Conservation (phyloP, 2,113 vertebrate genomes). For the Chloroceryle aenea region DNA sequence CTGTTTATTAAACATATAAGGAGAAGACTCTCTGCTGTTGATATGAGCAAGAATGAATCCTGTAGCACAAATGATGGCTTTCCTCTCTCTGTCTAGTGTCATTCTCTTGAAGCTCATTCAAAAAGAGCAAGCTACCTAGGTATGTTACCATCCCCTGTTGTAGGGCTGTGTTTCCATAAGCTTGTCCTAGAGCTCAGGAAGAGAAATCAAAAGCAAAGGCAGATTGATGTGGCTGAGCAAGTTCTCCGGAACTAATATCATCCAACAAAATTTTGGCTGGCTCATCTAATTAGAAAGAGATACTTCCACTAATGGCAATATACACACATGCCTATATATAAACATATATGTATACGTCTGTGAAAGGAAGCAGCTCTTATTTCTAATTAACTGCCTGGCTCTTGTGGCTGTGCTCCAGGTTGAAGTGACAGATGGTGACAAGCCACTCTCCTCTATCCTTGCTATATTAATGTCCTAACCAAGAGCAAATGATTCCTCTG, state of each 20-base stretch:
- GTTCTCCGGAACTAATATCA: neutral
- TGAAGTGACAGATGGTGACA: conserved; percentile 45
- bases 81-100: neutral
- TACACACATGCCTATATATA: neutral
- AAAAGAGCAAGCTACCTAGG: neutral
- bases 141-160: neutral
- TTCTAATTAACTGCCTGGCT: conserved; percentile 55
- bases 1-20: accelerated
- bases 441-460: neutral
- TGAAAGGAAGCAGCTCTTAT: conserved; percentile 24
- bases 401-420: conserved; percentile 36
- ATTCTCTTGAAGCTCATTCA: neutral
- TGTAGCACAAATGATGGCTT: neutral
- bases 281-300: neutral
- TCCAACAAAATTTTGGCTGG: neutral
- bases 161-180: neutral
- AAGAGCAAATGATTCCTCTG: neutral
- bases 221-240: neutral
- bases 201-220: neutral
- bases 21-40: neutral
- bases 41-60: neutral
- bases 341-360: neutral
- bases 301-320: neutral
- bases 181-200: neutral
- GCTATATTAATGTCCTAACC: neutral